Percentiles rank a stretch among this genome's conserved stretches.
phyloP scores from a whole-genome alignment of 1,140 invertebrate species.

The Protaetia brevitarsis region DNA sequence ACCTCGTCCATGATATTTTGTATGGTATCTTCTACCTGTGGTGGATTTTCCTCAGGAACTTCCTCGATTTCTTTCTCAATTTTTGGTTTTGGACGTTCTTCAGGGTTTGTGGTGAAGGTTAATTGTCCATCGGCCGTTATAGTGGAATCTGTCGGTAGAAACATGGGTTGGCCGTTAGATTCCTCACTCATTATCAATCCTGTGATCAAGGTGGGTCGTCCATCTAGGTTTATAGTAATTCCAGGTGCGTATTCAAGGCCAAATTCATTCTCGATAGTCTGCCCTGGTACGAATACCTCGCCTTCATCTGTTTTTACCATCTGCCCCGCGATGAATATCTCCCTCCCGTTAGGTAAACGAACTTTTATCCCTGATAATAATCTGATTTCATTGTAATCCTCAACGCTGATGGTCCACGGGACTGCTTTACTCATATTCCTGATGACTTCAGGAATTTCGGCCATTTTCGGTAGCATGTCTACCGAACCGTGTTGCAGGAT shows the following conservation, averaged over 20 bases:
- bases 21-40: neutral
- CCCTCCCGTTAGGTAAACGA: conserved; percentile 47
- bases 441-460: conserved; percentile 62
- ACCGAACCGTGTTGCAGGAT: conserved; percentile 48
- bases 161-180: conserved; percentile 46
- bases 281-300: conserved; percentile 68
- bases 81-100: conserved; percentile 41
- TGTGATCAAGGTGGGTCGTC: conserved; percentile 65
- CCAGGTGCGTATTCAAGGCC: conserved; percentile 70
- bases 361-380: conserved; percentile 46
- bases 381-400: conserved; percentile 59
- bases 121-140: conserved; percentile 53
- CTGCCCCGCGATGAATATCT: conserved; percentile 66
- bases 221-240: conserved; percentile 64
- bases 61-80: conserved; percentile 26
- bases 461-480: conserved; percentile 58
- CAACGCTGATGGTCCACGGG: conserved; percentile 56
- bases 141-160: conserved; percentile 59
- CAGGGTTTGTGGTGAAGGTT: conserved; percentile 48
- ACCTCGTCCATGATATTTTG: neutral
- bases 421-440: conserved; percentile 61
- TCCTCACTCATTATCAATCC: conserved; percentile 47
- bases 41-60: neutral
- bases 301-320: conserved; percentile 67
- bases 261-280: conserved; percentile 65